Evolutionary conservation across 2,888 invertebrate species (phyloP).

Genomic region (Mylabris sibirica): DNA sequence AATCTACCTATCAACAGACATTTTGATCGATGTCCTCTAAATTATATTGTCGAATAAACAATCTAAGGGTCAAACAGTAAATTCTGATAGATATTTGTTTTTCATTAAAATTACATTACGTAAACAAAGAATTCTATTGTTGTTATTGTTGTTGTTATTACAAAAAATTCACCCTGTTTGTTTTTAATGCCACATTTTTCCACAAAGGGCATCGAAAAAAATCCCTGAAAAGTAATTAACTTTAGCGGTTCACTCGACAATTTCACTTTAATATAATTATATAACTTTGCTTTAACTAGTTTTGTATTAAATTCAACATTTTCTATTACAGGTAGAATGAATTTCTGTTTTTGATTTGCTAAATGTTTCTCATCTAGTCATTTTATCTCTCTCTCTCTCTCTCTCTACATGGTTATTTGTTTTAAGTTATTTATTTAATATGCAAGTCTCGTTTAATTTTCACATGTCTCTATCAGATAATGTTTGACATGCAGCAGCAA

Average conservation of each 20-base stretch:
- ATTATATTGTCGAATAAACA: neutral
- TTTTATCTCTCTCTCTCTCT: neutral
- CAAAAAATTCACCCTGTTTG: neutral
- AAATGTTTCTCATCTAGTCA: neutral
- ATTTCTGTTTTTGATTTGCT: constrained; percentile 11
- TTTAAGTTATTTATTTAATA: neutral
- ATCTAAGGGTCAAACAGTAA: neutral
- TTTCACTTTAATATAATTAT: neutral
- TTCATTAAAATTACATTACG: neutral
- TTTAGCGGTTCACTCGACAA: neutral
- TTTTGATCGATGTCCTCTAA: neutral
- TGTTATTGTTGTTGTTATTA: neutral
- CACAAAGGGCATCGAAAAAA: neutral
- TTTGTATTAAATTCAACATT: constrained; percentile 8
- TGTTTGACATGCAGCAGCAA: neutral
- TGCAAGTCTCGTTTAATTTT: constrained; percentile 8
- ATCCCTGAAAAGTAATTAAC: neutral
- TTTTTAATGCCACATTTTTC: neutral
- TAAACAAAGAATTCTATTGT: neutral
- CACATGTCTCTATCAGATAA: constrained; percentile 3
- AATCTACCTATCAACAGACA: constrained; percentile 8
- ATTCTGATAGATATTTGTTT: neutral
- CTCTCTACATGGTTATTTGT: neutral
- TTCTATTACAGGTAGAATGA: neutral
- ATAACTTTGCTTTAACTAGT: neutral